phyloP scores from a whole-genome alignment of 2,888 invertebrate genomes.

The Clostera curtula region DNA sequence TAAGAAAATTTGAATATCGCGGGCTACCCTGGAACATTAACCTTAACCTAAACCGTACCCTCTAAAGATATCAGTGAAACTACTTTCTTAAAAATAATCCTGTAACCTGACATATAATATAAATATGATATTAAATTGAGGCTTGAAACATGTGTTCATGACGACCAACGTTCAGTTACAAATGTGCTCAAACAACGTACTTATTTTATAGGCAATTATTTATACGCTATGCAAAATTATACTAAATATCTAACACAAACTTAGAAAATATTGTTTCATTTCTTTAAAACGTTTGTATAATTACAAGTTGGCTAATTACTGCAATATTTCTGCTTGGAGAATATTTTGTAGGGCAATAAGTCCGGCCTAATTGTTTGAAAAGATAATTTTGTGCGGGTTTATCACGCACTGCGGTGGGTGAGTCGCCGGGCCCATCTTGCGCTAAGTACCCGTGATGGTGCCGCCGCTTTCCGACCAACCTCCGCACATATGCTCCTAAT shows the following conservation, averaged over 20 bases:
- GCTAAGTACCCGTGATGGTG: conserved; percentile 52
- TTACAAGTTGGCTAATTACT: conserved; percentile 28
- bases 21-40: no score
- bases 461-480: conserved; percentile 22
- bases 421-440: conserved; percentile 41
- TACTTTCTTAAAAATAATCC: no score
- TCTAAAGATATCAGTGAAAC: no score
- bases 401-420: conserved; percentile 45
- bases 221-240: conserved; percentile 2
- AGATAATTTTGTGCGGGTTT: conserved; percentile 64
- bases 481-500: conserved; percentile 60
- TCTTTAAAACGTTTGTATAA: conserved; percentile 30
- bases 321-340: conserved; percentile 28
- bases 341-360: conserved; percentile 47
- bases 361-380: conserved; percentile 61
- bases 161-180: no score
- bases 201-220: no score
- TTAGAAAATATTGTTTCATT: conserved; percentile 22
- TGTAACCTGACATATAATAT: no score
- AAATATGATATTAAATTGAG: no score
- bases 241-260: conserved; percentile 8
- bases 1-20: no score
- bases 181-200: no score
- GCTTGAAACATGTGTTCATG: no score
- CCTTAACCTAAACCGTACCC: no score